Evolutionary conservation across 2,113 vertebrate species (phyloP), one percentile per base, ranked within the genome.

Genomic region (Hirundichthys speculiger): DNA sequence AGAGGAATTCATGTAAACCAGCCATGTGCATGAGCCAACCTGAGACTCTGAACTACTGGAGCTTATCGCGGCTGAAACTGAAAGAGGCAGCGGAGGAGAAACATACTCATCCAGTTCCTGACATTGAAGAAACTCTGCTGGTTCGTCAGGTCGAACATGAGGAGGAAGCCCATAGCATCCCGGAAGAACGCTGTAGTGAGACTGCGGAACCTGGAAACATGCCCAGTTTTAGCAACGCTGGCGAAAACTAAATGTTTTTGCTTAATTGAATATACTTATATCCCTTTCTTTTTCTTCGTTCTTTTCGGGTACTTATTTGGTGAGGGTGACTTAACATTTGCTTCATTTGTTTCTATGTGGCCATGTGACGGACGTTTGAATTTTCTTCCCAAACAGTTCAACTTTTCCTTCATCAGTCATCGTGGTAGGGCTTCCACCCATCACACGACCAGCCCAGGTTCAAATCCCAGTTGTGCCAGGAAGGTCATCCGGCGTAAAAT

Each of bases 81-180:
- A 20, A 42, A 41, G 3, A 21, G n/a, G 6, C 13, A 11, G 25
- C 13, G 14, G 59, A 48, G 27, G 60, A 72, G 43, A 11, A n/a
- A 95, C 95, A 92, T 94, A 98, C 96, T 98, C 96, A 98, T 98
- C 96, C 96, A 98, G 83, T 94, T 98, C 57, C 96, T 94, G 92
- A 98, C 94, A 72, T 98, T 98, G 66, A 97, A 90, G 87, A 98
- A 97, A 79, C 96, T 98, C 88, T 98, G 95, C 57, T 96, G 95
- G 84, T 93, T 96, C 77, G 96, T 98, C 82, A 98, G 89, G 77
- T 98, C 96, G 62, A 98, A 98, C 96, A 98, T 96, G n/a, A 98
- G 80, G 62, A 98, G 82, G 83, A 98, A 98, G 45, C 96, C 96
- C 96, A 98, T 98, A 15, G 96, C 96, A 15, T 98, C 96, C 90